phyloP scores from a whole-genome alignment of 1,140 invertebrate genomes.

The Drosophila miranda region DNA sequence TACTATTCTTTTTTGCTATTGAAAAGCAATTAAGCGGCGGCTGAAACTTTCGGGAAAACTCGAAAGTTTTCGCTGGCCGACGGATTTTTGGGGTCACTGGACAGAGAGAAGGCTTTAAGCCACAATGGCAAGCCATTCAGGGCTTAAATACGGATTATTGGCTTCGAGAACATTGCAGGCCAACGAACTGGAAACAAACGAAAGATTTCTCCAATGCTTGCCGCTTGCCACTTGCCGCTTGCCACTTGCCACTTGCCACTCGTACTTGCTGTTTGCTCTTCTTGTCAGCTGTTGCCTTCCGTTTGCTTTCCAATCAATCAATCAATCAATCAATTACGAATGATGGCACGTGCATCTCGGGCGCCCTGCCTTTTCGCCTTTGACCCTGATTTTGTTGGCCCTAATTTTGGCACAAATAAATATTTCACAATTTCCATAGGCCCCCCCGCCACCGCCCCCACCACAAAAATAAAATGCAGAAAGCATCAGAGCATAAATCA shows the following conservation, averaged over 20 bases:
- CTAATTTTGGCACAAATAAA: slow-evolving; percentile 53
- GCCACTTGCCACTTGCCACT: too few relatives aligned
- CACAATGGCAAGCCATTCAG: too few relatives aligned
- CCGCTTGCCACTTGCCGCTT: too few relatives aligned
- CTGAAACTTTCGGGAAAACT: slow-evolving; percentile 2
- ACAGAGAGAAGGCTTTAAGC: neutral
- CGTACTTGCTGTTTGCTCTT: slow-evolving; percentile 34
- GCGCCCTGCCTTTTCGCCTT: too few relatives aligned
- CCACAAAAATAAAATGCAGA: slow-evolving; percentile 40
- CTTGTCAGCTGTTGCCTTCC: slow-evolving; percentile 62
- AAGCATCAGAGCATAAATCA: slow-evolving; percentile 39
- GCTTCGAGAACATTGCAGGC: too few relatives aligned
- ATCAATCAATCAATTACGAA: slow-evolving; percentile 45
- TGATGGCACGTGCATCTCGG: slow-evolving; percentile 48
- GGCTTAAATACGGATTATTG: neutral
- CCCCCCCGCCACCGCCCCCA: neutral
- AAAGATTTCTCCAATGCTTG: neutral
- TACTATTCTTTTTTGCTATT: slow-evolving; percentile 28
- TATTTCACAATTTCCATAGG: slow-evolving; percentile 45
- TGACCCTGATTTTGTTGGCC: slow-evolving; percentile 13
- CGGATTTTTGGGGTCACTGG: slow-evolving; percentile 18
- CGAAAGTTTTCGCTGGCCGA: neutral
- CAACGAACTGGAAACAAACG: neutral
- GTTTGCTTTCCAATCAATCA: slow-evolving; percentile 56
- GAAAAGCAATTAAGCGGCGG: slow-evolving; percentile 48